Evolutionary conservation across 2,113 vertebrate genomes (phyloP), one percentile per base, ranked within the genome.

Genomic region (Corythoichthys haematopterus): DNA sequence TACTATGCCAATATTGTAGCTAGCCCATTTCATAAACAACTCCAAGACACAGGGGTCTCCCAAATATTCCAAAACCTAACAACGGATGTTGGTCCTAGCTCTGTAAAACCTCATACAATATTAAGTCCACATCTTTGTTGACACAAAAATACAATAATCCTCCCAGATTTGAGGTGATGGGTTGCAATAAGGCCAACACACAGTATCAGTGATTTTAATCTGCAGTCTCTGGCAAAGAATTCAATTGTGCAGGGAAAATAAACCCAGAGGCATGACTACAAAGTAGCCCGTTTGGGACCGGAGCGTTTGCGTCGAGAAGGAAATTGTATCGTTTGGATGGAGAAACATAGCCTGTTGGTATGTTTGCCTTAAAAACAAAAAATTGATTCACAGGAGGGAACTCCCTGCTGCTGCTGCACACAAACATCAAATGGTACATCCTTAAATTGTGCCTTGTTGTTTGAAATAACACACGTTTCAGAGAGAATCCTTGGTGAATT

Each of bases 241-340:
- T 85, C 78, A 86, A 80, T 82, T 87, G 84, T 87, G 70, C 61
- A 72, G 74, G 65, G 71, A 87, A 87, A 88, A 90, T 84, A 85
- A 88, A 89, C 71, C 82, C 77, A 76, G 80, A 83, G 69, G 68
- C 83, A 74, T 1, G 35, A 87, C 80, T 70, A 87, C 80, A 89
- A 87, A 88, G 70, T 71, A 68, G 68, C 55, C 10, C 12, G 5
- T 58, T 70, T 78, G 72, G 68, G 55, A 73, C 11, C 65, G 81
- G 66, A n/a, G 66, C 69, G 76, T 70, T 64, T 15, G 73, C 76
- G 75, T 83, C 65, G 16, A 64, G 74, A 65, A 75, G 73, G 83
- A 88, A 85, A 79, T 71, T 80, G 70, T 80, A 83, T 80, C 70
- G 68, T 6, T 38, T 61, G 59, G 57, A 70, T 47, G 45, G 76